Evolutionary conservation across 2,797 vertebrate species (phyloP), one percentile per base, ranked within the genome.

Genomic region (Lates japonicus): DNA sequence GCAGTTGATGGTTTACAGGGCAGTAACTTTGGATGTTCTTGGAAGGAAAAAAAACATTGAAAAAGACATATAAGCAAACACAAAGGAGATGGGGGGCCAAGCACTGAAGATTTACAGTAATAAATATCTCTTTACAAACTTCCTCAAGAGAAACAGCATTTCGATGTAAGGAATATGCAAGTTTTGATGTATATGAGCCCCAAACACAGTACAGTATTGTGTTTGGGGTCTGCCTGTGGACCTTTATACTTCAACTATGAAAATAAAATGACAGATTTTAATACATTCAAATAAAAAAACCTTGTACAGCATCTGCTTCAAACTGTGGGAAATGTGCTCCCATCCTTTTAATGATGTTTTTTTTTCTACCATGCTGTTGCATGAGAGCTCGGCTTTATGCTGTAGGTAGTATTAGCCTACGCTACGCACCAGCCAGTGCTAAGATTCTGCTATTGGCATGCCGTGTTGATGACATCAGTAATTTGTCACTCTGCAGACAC

Each of bases 401-500:
- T 86, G 77, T 49, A 46, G 81, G 79, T 72, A 42, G 58, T 22
- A 57, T 82, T 57, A 67, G 79, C 46, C 60, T 74, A 33, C 66
- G 29, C 58, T 33, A 46, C 63, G 39, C 73, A 81, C 69, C 58
- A 31, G 82, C 83, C 84, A 70, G 65, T 20, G 22, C 61, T 76
- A 59, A 85, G 78, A 89, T 87, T 81, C 79, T 75, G 87, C 71
- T 82, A 74, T 87, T 93, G 88, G 92, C 90, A 44, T 76, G 76
- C 71, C 37, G 54, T 70, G 86, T 83, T 87, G 77, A 89, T 94
- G 93, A 94, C 92, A 92, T 94, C 90, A 93, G 81, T 88, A 88
- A 90, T 92, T 92, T 93, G 93, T 92, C 89, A 90, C 87, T 88
- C 85, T 78, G 83, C 85, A 92, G 89, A 92, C 91, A 83, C 74